A percentile compares a stretch with the other conserved stretches of the same genome.
These are phyloP conservation scores for Pherbina coryleti DNA, from an alignment of 2,888 invertebrate genomes.

Conservation along the genomic window DNA sequence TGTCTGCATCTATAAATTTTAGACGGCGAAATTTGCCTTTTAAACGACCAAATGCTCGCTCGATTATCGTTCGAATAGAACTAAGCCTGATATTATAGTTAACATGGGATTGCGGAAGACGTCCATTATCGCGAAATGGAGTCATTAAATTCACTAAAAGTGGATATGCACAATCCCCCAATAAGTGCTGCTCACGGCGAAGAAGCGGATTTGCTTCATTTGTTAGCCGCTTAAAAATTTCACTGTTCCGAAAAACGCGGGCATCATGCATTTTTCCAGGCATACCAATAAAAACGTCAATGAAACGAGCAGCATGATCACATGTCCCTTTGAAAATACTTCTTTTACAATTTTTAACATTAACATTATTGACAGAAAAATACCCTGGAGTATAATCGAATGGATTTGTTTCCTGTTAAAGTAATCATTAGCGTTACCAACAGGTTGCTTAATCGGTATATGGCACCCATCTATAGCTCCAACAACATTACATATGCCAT, in stretches of 20 bases:
- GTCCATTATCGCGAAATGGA: slow-evolving; percentile 21
- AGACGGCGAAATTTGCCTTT: not conserved
- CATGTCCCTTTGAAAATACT: too few species aligned
- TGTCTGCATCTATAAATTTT: not conserved
- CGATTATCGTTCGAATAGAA: too few species aligned
- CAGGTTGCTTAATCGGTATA: slow-evolving; percentile 29
- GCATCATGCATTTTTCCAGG: too few species aligned
- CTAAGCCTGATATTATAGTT: not conserved
- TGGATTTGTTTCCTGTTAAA: slow-evolving; percentile 6
- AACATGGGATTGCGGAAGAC: not conserved
- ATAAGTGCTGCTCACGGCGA: not conserved
- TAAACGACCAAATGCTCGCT: too few species aligned
- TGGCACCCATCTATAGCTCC: too few species aligned
- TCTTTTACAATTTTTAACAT: too few species aligned
- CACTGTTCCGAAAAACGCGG: too few species aligned
- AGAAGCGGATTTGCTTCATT: not conserved
- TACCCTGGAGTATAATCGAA: slow-evolving; percentile 26
- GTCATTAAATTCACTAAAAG: too few species aligned
- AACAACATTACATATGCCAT: slow-evolving; percentile 5
- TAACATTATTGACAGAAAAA: not conserved
- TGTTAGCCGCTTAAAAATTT: not conserved
- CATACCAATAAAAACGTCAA: too few species aligned
- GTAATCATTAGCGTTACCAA: not conserved
- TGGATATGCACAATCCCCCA: slow-evolving; percentile 23
- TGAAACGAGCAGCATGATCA: too few species aligned